phyloP scores from a whole-genome alignment of 2,113 vertebrate genomes.

The Microcebus griseorufus region DNA sequence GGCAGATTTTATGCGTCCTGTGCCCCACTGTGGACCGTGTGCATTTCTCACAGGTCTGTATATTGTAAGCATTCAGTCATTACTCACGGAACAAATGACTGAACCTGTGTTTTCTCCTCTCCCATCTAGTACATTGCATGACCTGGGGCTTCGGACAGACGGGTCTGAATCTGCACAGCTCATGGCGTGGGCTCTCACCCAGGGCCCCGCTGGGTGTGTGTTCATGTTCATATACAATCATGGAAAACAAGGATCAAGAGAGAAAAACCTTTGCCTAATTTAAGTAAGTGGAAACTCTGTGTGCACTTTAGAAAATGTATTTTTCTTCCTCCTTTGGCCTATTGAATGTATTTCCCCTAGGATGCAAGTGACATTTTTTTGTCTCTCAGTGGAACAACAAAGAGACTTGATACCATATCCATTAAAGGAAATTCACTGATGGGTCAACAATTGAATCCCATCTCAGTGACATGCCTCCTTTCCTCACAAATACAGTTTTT shows the following conservation, averaged over 20 bases:
- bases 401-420: not conserved
- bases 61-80: not conserved
- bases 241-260: not conserved
- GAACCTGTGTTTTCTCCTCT: not conserved
- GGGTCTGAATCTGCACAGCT: not conserved
- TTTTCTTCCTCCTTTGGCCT: not conserved
- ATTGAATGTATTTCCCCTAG: not conserved
- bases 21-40: not conserved
- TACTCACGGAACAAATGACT: not conserved
- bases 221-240: not conserved
- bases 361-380: not conserved
- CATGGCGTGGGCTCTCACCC: not conserved
- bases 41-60: not conserved
- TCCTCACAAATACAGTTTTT: not conserved
- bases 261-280: not conserved
- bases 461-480: not conserved
- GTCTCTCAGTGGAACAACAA: not conserved
- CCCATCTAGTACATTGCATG: not conserved
- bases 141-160: not conserved
- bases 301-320: not conserved
- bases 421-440: not conserved
- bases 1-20: not conserved
- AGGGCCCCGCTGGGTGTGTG: fast-evolving
- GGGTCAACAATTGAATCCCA: not conserved
- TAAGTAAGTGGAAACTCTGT: not conserved